Evolutionary conservation across 2,797 vertebrate species (phyloP), one percentile per base, ranked within the genome.

Genomic region (Rhodeus uyekii): DNA sequence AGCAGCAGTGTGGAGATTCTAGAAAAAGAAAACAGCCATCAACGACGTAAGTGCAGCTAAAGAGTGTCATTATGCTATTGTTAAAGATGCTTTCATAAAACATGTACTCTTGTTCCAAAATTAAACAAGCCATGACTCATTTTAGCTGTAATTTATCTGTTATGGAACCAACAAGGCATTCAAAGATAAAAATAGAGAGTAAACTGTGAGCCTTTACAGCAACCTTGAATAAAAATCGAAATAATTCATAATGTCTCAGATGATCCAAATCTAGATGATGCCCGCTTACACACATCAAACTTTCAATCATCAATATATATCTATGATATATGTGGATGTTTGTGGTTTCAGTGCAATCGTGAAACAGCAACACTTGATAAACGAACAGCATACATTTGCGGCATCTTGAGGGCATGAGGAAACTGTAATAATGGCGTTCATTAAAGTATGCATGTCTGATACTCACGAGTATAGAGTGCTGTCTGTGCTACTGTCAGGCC

Each of bases 1-100:
- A 98, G 95, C 71, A 98, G 87, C 48, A 99, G 87, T 93, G 96
- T 96, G 83, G 95, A 96, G 80, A 98, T 84, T 50, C 96, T 97
- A 80, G 18, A 65, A 38, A 82, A 58, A 67, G 32, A 61, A 67
- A 67, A 76, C 24, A 55, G 27, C 24, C 61, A 13, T 76, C n/a
- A 65, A 12, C 12, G 4, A 12, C 4, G 7, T 46, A 29, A 82
- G 36, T 19, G 16, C 36, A 58, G n/a, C 48, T 68, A 2, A 55
- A 27, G 39, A 81, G 12, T 42, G n/a, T 63, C 58, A 64, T 76
- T 76, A 46, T 29, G 55, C 29, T 14, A 6, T 18, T 48, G 42
- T 60, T 61, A 42, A 77, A 80, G 27, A 60, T 38, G 50, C 14
- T 44, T 44, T 58, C 38, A 58, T 16, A 38, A 79, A 79, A 55